Evolutionary conservation across 2,113 vertebrate genomes (phyloP).

Genomic region (Ivindomyrus marchei): DNA sequence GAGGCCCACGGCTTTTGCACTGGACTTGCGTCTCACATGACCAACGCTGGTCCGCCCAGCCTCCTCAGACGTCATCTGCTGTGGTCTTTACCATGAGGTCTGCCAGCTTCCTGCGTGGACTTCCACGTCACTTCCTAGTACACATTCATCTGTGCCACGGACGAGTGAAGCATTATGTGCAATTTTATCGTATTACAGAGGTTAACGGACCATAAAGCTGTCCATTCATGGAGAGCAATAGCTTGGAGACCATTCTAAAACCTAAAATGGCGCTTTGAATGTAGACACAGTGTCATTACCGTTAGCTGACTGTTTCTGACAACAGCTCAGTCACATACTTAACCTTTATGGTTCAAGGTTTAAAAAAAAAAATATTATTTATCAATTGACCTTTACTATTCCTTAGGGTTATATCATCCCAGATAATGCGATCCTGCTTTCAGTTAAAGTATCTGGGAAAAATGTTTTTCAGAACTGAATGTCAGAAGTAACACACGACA

Average conservation of each 20-base stretch:
- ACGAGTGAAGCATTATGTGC: conserved; percentile 65
- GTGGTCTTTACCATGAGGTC: not conserved
- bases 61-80: not conserved
- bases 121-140: conserved; percentile 27
- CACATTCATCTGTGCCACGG: conserved; percentile 62
- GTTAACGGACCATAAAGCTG: conserved; percentile 65
- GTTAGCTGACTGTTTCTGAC: conserved; percentile 34
- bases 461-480: conserved; percentile 54
- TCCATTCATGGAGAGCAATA: conserved; percentile 64
- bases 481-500: conserved; percentile 43
- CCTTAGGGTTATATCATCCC: conserved; percentile 57
- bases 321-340: conserved; percentile 63
- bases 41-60: not conserved
- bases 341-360: conserved; percentile 59
- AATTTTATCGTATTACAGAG: conserved; percentile 63
- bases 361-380: conserved; percentile 43
- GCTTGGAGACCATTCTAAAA: conserved; percentile 50
- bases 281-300: conserved; percentile 50
- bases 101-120: not conserved
- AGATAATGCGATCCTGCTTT: conserved; percentile 62
- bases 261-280: conserved; percentile 47
- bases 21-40: not conserved
- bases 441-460: conserved; percentile 46
- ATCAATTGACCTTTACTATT: conserved; percentile 65
- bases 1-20: not conserved